Conservation (phyloP, 2,888 invertebrate species). For the Blastobasis lacticolella region DNA sequence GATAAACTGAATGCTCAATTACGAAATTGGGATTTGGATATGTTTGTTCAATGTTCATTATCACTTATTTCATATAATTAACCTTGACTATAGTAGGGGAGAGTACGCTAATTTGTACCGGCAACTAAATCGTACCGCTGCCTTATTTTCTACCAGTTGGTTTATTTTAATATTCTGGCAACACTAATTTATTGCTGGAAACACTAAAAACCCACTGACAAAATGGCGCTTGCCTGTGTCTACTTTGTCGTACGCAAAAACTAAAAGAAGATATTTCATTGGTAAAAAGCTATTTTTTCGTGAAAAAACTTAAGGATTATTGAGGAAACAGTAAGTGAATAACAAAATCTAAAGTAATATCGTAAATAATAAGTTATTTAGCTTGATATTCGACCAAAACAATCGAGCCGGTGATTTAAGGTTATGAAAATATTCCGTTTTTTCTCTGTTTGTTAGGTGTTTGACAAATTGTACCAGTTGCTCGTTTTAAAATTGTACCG, state of each 20-base stretch:
- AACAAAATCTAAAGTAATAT: not conserved
- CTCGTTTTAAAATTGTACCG: too few relatives aligned
- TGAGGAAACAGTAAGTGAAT: too few relatives aligned
- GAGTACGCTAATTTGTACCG: not conserved
- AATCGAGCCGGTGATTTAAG: not conserved
- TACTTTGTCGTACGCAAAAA: not conserved
- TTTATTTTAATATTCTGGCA: not conserved
- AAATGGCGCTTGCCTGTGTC: not conserved
- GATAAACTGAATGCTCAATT: too few relatives aligned
- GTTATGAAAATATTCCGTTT: not conserved
- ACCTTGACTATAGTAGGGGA: not conserved
- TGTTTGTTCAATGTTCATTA: too few relatives aligned
- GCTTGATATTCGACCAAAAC: not conserved
- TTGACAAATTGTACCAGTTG: too few relatives aligned
- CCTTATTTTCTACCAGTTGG: not conserved
- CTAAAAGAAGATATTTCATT: too few relatives aligned
- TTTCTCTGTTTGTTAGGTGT: not conserved
- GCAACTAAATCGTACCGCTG: not conserved
- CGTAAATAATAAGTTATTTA: not conserved
- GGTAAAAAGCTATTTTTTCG: conserved; percentile 1
- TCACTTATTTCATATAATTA: too few relatives aligned
- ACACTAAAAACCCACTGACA: not conserved
- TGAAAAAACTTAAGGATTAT: not conserved
- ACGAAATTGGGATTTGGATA: too few relatives aligned
- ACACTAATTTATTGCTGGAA: not conserved